Conservation (phyloP, 2,797 vertebrate species). For the Pangasius sanitwongsei region DNA sequence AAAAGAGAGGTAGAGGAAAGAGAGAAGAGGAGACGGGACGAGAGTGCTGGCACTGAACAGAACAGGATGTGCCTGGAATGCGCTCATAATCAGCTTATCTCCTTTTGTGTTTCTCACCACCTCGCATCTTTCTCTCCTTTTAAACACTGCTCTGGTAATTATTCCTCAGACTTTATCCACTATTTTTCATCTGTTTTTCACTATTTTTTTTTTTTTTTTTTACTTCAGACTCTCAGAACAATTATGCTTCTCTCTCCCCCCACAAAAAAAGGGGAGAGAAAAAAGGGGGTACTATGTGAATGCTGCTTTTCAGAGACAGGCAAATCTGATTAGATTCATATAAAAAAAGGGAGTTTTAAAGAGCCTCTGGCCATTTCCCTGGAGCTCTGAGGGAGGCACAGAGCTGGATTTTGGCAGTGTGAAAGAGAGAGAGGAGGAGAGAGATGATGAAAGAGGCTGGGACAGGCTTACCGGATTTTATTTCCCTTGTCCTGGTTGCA, state of each 20-base stretch:
- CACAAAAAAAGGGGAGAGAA: constrained; percentile 32
- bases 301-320: constrained; percentile 50
- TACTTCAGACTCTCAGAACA: constrained; percentile 23
- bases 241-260: background rate
- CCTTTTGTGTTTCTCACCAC: constrained; percentile 48
- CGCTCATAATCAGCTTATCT: constrained; percentile 73
- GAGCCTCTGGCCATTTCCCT: constrained; percentile 38
- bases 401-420: constrained; percentile 34
- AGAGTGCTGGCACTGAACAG: constrained; percentile 58
- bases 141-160: constrained; percentile 33
- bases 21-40: background rate
- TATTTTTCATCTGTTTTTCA: constrained; percentile 5
- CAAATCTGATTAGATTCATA: constrained; percentile 62
- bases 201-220: background rate
- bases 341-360: constrained; percentile 53
- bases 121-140: constrained; percentile 27
- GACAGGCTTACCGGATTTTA: constrained; percentile 86
- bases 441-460: constrained; percentile 22
- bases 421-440: background rate
- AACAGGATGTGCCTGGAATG: constrained; percentile 67
- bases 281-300: constrained; percentile 32
- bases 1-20: constrained; percentile 8
- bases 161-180: constrained; percentile 9
- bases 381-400: constrained; percentile 22
- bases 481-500: constrained; percentile 98